Base-by-base conservation (phyloP, 2,797 vertebrate species). In the Typhlichthys eigenmanni region DNA sequence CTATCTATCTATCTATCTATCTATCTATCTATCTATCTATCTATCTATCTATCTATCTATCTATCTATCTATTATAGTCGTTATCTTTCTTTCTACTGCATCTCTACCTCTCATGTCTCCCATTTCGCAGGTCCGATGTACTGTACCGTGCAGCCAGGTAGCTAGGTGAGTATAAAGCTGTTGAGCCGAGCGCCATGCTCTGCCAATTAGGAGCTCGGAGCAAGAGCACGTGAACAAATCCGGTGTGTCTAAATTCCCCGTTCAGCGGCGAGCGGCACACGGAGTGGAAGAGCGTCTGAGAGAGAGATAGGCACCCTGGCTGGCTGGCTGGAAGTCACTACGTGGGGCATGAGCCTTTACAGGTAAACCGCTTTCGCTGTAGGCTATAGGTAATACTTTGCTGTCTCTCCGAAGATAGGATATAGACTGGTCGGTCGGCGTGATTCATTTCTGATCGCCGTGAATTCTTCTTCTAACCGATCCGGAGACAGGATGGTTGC, bases 201-300 rank as follows among this genome's bases (percentile, higher is more conserved):
- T 75, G 69, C 92, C 92, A 92, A 92, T 93, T 86, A 87, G 85
- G 80, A 72, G 68, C 73, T 69, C 63, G 11, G 77, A 66, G 74
- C 71, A 66, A 48, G 78, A 81, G 83, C 92, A 93, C 90, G 91
- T 93, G 92, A 87, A 69, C 89, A 83, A 78, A 85, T 84, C 88
- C 78, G 78, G 73, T 29, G 76, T 84, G 81, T 91, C 34, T 34
- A 34, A 82, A 88, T 89, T 84, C 84, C 83, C 75, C 69, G 78
- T 75, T 76, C 68, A 67, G 76, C 76, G 48, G 67, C 12, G 69
- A 74, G 76, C 74, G 74, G 80, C 68, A 60, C 68, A 60, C 62
- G 58, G 82, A 81, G 78, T 56, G 80, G 81, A 78, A 5, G 46
- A 13, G 60, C 16, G 68, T 4, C 66, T 66, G 70, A 60, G 64